Conservation (phyloP, 92 coral and sea anemone species). For the Anthopleura xanthogrammica region DNA sequence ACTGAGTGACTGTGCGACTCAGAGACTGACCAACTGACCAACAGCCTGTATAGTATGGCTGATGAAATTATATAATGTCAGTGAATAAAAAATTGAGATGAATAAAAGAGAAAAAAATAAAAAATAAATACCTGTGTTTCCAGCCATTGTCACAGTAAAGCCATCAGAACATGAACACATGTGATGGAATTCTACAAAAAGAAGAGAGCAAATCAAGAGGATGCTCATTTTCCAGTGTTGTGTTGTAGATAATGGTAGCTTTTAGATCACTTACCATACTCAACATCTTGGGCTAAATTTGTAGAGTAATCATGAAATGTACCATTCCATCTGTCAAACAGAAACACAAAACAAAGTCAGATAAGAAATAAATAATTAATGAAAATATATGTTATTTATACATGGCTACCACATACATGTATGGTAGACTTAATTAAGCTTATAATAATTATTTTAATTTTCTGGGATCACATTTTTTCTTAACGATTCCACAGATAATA, state of each 20-base stretch:
- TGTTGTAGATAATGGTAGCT: no score
- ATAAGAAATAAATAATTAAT: not conserved
- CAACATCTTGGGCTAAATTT: conserved; percentile 75
- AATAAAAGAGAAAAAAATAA: not conserved
- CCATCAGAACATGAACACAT: conserved; percentile 99
- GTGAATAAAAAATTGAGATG: not conserved
- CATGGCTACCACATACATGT: no score
- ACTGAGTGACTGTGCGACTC: not conserved
- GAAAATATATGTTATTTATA: not conserved
- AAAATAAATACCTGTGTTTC: conserved; percentile 62
- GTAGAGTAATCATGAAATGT: conserved; percentile 95
- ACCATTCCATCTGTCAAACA: conserved; percentile 87
- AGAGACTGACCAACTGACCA: not conserved
- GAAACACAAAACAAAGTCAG: not conserved
- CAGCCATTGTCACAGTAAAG: conserved; percentile 96
- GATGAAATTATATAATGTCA: not conserved
- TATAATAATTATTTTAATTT: no score
- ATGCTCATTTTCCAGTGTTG: no score
- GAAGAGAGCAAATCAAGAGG: not conserved
- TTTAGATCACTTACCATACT: conserved; percentile 56
- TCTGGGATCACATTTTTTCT: no score
- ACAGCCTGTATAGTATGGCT: not conserved
- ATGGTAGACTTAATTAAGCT: no score
- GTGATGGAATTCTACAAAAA: conserved; percentile 73
- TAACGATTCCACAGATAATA: no score